Conservation (phyloP, 2,888 invertebrate genomes). For the Xestia xanthographa region DNA sequence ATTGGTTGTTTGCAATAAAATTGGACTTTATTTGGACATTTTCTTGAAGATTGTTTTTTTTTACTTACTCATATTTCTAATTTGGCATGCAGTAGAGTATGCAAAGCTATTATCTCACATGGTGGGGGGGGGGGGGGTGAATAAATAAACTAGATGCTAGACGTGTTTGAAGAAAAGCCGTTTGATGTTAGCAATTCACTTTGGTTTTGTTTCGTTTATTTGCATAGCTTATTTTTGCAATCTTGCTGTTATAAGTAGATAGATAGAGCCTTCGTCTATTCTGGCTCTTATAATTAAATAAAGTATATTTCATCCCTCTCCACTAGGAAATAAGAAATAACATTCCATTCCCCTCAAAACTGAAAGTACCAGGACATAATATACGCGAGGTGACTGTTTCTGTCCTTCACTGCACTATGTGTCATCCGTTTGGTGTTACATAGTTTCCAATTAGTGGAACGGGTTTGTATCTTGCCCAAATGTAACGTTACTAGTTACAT, state of each 20-base stretch:
- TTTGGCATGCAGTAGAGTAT: neutral
- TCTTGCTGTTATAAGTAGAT: neutral
- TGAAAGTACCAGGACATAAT: neutral
- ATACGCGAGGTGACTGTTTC: neutral
- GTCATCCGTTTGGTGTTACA: conserved; percentile 11
- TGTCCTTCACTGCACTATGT: conserved; percentile 63
- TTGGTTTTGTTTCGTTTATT: neutral
- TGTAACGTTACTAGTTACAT: too few species aligned
- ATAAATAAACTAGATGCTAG: neutral
- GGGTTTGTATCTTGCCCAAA: too few species aligned
- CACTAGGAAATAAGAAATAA: neutral
- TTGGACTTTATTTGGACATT: neutral
- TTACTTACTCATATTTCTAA: neutral
- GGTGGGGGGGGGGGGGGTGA: too few species aligned
- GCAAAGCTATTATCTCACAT: neutral
- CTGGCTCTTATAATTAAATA: neutral
- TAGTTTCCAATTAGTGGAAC: too few species aligned
- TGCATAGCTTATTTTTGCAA: neutral
- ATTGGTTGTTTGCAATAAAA: neutral
- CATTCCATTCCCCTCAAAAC: neutral
- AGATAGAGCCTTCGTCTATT: neutral
- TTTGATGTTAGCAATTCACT: neutral
- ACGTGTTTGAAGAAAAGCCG: neutral
- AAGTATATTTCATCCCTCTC: neutral
- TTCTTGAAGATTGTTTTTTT: neutral